Conservation (phyloP, 2,888 invertebrate species). For the Agriotes lineatus region DNA sequence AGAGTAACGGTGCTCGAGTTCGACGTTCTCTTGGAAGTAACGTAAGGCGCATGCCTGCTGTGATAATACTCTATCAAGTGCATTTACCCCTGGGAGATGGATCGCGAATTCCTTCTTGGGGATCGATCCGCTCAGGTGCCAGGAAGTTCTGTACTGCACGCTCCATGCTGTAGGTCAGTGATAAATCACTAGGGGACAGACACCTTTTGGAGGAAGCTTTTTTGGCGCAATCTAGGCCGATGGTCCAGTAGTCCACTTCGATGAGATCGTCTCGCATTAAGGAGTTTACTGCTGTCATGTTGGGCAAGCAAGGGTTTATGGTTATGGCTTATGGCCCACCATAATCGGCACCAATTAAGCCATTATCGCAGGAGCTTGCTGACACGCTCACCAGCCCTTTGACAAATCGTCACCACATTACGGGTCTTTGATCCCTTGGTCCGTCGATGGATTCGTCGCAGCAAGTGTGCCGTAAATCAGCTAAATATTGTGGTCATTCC, state of each 20-base stretch:
- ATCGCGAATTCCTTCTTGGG: no score
- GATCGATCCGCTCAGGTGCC: no score
- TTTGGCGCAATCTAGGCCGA: neutral
- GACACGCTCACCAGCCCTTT: conserved; percentile 1
- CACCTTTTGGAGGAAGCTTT: no score
- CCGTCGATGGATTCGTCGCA: conserved; percentile 22
- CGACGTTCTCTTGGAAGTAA: conserved; percentile 52
- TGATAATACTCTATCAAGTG: conserved; percentile 61
- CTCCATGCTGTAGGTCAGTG: no score
- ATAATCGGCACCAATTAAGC: no score
- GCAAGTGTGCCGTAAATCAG: conserved; percentile 50
- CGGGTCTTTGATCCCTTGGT: conserved; percentile 34
- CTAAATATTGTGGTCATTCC: conserved; percentile 41
- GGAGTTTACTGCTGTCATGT: no score
- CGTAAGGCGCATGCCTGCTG: conserved; percentile 50
- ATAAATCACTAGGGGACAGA: no score
- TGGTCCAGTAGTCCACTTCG: neutral
- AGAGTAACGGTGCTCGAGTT: conserved; percentile 57
- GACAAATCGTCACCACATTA: conserved; percentile 3
- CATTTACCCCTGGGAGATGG: conserved; percentile 72
- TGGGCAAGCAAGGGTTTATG: no score
- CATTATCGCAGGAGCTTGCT: no score
- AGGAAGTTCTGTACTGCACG: no score
- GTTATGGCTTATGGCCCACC: no score
- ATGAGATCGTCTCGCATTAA: no score